Base-by-base conservation (phyloP, 2,113 vertebrate genomes). In the Colaptes auratus region DNA sequence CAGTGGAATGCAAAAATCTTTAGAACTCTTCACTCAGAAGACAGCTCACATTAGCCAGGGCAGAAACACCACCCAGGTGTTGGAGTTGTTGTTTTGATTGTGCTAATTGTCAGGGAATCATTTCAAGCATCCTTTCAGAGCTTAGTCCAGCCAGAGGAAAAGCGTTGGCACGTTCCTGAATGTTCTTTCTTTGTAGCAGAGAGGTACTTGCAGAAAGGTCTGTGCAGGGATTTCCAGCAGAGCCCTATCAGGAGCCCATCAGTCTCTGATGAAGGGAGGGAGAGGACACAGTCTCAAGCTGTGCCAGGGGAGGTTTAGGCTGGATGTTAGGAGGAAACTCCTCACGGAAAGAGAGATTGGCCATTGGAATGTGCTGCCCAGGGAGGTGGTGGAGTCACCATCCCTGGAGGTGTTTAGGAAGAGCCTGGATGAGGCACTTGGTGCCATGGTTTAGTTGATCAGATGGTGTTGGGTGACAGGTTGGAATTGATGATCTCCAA, bases 1-100 rank as follows among this genome's bases (percentile, higher is more conserved):
- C 48, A 24, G 3, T 6, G 53, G 86, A 89, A 88, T 64, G 74
- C 74, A 80, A 89, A 93, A 93, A 83, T 89, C 87, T 85, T 64
- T n/a, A 70, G 46, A 77, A 88, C 36, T 91, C 58, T 72, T 82
- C 92, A 19, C 70, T 69, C 10, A 3, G 75, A 80, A 44, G 5
- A 59, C 67, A 92, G 48, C 56, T 94, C 25, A 31, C 20, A 9
- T 89, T 74, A 88, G n/a, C 16, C 78, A 10, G 78, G 23, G 82
- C 30, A 83, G 83, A 87, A 95, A 35, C 61, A 39, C 46, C n/a
- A 13, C 50, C 56, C 64, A 28, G 65, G 56, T 30, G n/a, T 30
- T 31, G 7, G 39, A 53, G 7, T 52, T 52, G 30, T 44, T 61
- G 20, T 82, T 73, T 85, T 60, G 46, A 39, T 88, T 42, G 25